These are phyloP conservation scores for Delichon dasypus DNA, from an alignment of 2,797 vertebrate species.

Conservation along the genomic window DNA sequence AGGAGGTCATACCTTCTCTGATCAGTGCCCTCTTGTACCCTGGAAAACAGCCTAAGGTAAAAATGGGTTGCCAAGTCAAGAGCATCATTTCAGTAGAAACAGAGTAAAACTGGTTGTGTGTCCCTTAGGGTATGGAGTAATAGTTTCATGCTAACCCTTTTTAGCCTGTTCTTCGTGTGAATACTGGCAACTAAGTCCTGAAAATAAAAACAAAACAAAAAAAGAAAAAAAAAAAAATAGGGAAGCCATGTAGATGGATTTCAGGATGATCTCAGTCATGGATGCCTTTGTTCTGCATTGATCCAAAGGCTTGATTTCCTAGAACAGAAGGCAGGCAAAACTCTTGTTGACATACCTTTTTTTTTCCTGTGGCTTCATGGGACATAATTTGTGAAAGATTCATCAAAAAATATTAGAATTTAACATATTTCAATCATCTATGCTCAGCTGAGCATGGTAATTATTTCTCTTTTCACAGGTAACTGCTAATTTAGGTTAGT, in stretches of 20 bases:
- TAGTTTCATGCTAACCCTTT: not conserved
- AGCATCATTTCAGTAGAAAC: not conserved
- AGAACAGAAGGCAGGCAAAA: not conserved
- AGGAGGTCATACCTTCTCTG: not conserved
- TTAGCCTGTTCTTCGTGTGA: not conserved
- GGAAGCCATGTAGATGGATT: rapidly evolving
- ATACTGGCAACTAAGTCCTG: rapidly evolving
- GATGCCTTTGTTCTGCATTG: not conserved
- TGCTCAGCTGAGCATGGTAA: not conserved
- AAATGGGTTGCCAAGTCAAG: not conserved
- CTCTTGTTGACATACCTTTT: not conserved
- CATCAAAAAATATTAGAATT: not conserved
- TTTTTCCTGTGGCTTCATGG: not conserved
- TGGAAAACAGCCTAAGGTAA: not conserved
- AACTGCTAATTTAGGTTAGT: not conserved
- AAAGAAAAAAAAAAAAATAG: not conserved
- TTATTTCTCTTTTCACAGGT: not conserved
- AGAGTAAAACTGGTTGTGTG: not conserved
- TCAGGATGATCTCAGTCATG: not conserved
- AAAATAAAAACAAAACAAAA: not conserved
- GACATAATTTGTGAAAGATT: not conserved
- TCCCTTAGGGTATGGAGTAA: rapidly evolving
- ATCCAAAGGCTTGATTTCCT: not conserved
- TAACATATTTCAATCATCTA: not conserved
- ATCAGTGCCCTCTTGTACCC: not conserved